Evolutionary conservation across 2,113 vertebrate species (phyloP), one percentile per base, ranked within the genome.

Genomic region (Cephalopterus ornatus): DNA sequence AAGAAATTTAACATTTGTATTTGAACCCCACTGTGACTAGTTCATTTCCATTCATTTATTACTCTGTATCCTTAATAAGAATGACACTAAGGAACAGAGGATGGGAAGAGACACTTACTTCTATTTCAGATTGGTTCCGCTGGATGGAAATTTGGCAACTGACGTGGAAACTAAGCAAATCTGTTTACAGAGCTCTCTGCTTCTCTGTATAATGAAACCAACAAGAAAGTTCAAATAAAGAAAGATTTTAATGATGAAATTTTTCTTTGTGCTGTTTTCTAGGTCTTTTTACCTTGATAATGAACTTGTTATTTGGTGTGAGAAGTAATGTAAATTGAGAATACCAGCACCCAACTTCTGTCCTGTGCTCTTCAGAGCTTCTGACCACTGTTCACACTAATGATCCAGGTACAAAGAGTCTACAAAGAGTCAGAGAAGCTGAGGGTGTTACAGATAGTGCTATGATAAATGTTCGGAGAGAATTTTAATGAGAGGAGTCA

Each of bases 101-200:
- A 83, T 75, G 91, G 93, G 85, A 94, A 89, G 87, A 96, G 77
- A 82, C 53, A 62, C 73, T 88, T 86, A 86, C 92, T 94, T 72
- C 63, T 86, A 24, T 82, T 97, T 97, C 90, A 95, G 97, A 97
- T 97, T 96, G 67, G 92, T 98, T 98, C 97, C 67, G 18, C 97
- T 97, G 95, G 97, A 94, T 90, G 96, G 97, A 98, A 97, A 96
- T 97, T 96, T 98, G 97, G 97, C 97, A 98, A 81, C 88, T 75
- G 79, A 58, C 26, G 26, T 73, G 95, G 98, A 98, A 98, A 98
- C 90, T 87, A 70, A 94, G 89, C 85, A 97, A 97, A 95, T 97
- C 81, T 95, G 96, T 98, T 97, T 98, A 94, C 91, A 97, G 81
- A 95, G 78, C 85, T 66, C 87, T 93, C 63, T 96, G 80, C 93